Conservation (phyloP, 2,113 vertebrate genomes). For the Stegastes partitus region DNA sequence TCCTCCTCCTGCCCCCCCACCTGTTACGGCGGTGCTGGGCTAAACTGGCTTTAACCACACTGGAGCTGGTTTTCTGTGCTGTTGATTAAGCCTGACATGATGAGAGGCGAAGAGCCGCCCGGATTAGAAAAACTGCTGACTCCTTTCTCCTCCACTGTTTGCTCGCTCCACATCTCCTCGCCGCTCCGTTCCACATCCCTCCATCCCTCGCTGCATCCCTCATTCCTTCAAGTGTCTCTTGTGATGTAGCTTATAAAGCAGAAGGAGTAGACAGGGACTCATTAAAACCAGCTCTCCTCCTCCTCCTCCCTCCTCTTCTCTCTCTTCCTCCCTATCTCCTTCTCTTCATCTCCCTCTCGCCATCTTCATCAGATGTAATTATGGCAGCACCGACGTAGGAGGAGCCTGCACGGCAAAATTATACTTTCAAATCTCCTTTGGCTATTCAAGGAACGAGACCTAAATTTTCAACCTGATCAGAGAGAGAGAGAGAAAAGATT, state of each 20-base stretch:
- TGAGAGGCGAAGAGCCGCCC: conserved; percentile 65
- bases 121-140: conserved; percentile 79
- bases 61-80: conserved; percentile 43
- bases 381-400: conserved; percentile 56
- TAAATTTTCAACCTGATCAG: conserved; percentile 62
- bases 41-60: conserved; percentile 32
- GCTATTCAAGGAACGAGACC: conserved; percentile 56
- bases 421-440: conserved; percentile 66
- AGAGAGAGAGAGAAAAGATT: background rate
- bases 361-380: conserved; percentile 70
- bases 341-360: conserved; percentile 47
- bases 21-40: conserved; percentile 7
- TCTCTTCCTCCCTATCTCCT: conserved; percentile 39
- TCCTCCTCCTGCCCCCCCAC: background rate
- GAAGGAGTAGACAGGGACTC: conserved; percentile 45
- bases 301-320: conserved; percentile 19
- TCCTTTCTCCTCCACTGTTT: conserved; percentile 44
- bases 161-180: conserved; percentile 33
- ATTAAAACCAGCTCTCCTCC: conserved; percentile 52
- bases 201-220: conserved; percentile 30
- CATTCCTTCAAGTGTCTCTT: conserved; percentile 46
- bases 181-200: conserved; percentile 21
- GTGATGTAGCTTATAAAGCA: conserved; percentile 56
- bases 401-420: conserved; percentile 54
- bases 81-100: conserved; percentile 69